Evolutionary conservation across 1,140 invertebrate genomes (phyloP), one percentile per base, ranked within the genome.

Genomic region (Cyrtorhinus lividipennis): DNA sequence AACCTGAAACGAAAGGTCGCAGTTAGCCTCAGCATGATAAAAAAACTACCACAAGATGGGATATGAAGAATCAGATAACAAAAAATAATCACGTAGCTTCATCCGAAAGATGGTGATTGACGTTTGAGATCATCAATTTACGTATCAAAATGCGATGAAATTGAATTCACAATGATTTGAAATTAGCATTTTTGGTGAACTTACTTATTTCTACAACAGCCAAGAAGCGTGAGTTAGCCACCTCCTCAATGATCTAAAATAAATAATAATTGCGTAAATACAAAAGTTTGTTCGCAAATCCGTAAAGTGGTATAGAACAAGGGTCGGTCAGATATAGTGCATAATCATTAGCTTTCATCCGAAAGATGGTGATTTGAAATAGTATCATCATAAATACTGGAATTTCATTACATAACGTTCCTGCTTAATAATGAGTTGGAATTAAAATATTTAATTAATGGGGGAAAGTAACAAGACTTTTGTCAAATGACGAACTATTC

Each of bases 41-140:
- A n/a, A n/a, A n/a, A n/a, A n/a, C n/a, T n/a, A n/a, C n/a, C n/a
- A n/a, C n/a, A n/a, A n/a, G n/a, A n/a, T n/a, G n/a, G n/a, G n/a
- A n/a, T n/a, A n/a, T n/a, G 30, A 8, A 15, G 15, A 38, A 38
- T 38, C 30, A 38, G 30, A 38, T 38, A 38, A 15, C 30, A 38
- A 38, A 15, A 15, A 38, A 5, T 38, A 38, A 38, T 38, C 30
- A 38, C 15, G 5, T 15, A 38, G 15, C 30, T n/a, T 53, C 48
- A 53, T 53, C 48, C 48, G 48, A 53, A 53, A 53, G 48, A 53
- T 53, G 48, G 48, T 53, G 48, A 53, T 15, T 10, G n/a, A n/a
- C n/a, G n/a, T n/a, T n/a, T n/a, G n/a, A n/a, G n/a, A n/a, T n/a
- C n/a, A n/a, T n/a, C n/a, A n/a, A n/a, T n/a, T n/a, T n/a, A n/a